These are phyloP conservation scores for Bungarus multicinctus DNA, from an alignment of 2,113 vertebrate species.

Conservation along the genomic window DNA sequence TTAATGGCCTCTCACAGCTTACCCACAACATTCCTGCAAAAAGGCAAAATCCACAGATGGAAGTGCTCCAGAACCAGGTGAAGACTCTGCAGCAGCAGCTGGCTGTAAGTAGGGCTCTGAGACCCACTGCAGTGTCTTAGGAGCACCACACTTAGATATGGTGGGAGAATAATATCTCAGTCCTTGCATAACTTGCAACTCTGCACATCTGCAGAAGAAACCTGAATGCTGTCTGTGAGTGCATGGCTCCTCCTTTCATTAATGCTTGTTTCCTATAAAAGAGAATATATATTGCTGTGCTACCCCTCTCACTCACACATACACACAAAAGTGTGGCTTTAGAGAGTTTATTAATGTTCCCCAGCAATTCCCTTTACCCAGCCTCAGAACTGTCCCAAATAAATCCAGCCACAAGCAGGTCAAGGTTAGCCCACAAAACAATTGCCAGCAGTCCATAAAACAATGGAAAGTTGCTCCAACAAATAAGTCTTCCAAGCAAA, in stretches of 20 bases:
- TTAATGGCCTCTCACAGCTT: conserved; percentile 90
- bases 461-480: background rate
- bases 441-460: background rate
- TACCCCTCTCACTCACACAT: too few relatives aligned
- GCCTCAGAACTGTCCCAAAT: background rate
- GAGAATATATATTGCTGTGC: background rate
- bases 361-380: background rate
- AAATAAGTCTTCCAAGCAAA: background rate
- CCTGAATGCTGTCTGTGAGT: background rate
- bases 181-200: background rate
- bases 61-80: conserved; percentile 86
- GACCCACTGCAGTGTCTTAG: background rate
- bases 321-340: too few relatives aligned
- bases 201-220: background rate
- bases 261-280: background rate
- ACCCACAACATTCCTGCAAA: conserved; percentile 82
- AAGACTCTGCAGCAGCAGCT: conserved; percentile 91
- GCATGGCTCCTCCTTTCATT: background rate
- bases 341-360: background rate
- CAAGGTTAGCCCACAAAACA: background rate
- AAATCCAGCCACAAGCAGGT: background rate
- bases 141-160: background rate
- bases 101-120: conserved; percentile 77
- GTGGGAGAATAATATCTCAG: background rate
- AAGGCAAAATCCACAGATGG: conserved; percentile 84